Conservation (phyloP, 2,888 invertebrate genomes). For the Cephus rjabovi region DNA sequence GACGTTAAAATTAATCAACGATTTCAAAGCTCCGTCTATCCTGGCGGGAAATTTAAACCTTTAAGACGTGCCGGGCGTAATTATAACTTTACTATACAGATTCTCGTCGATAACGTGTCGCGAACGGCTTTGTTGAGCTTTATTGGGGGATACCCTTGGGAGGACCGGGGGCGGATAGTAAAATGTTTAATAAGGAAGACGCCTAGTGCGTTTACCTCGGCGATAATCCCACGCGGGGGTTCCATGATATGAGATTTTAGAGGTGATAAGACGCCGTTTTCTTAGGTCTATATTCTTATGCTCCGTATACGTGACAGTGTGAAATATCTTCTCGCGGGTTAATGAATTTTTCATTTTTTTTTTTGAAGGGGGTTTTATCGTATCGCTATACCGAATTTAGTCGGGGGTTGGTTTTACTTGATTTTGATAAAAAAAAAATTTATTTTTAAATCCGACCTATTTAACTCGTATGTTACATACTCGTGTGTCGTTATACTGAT, state of each 20-base stretch:
- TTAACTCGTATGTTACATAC: neutral
- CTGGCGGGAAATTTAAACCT: neutral
- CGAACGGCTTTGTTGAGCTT: neutral
- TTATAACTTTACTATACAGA: slow-evolving; percentile 9
- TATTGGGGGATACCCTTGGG: neutral
- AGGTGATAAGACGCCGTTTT: neutral
- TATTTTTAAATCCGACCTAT: too few species aligned
- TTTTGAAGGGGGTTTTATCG: slow-evolving; percentile 1
- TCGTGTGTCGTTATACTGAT: neutral
- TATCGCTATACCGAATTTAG: slow-evolving; percentile 21
- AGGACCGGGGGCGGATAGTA: neutral
- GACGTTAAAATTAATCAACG: slow-evolving; percentile 5
- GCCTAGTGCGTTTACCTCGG: neutral
- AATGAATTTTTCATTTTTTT: slow-evolving; percentile 12
- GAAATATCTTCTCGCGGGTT: slow-evolving; percentile 2
- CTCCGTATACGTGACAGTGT: neutral
- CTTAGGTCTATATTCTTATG: neutral
- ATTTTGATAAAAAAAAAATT: too few species aligned
- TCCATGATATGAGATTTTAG: neutral
- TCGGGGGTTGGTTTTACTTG: too few species aligned
- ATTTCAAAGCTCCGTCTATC: neutral
- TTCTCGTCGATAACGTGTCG: slow-evolving; percentile 9
- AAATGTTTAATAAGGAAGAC: slow-evolving; percentile 5
- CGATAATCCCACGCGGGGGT: neutral
- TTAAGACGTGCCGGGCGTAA: neutral